phyloP scores from a whole-genome alignment of 2,888 invertebrate genomes.

The Caenorhabditis sp. region DNA sequence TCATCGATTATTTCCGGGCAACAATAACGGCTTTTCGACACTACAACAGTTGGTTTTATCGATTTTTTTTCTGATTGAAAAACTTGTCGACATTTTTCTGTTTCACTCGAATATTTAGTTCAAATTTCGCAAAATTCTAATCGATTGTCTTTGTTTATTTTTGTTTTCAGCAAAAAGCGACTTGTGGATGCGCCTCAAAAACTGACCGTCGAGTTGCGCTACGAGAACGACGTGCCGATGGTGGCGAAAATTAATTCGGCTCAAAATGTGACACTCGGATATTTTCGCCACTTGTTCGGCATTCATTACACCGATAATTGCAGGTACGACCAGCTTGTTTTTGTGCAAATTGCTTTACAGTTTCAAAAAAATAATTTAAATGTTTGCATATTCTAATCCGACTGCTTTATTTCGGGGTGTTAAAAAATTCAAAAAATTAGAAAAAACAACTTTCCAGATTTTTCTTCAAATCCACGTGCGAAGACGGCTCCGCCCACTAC shows the following conservation, averaged over 20 bases:
- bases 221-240: slow-evolving; percentile 62
- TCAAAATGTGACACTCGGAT: slow-evolving; percentile 56
- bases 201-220: slow-evolving; percentile 44
- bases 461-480: slow-evolving; percentile 70
- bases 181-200: background rate
- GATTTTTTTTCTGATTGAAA: too few species aligned
- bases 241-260: slow-evolving; percentile 55
- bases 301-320: slow-evolving; percentile 38
- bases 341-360: background rate
- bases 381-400: too few species aligned
- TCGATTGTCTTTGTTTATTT: too few species aligned
- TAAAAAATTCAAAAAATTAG: background rate
- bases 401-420: too few species aligned
- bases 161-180: slow-evolving; percentile 16
- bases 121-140: background rate
- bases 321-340: slow-evolving; percentile 16
- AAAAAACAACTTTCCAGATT: slow-evolving; percentile 56
- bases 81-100: background rate
- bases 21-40: slow-evolving; percentile 49
- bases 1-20: slow-evolving; percentile 20
- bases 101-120: background rate
- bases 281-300: slow-evolving; percentile 66
- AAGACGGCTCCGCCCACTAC: slow-evolving; percentile 66
- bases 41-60: slow-evolving; percentile 32
- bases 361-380: background rate